Base-by-base conservation (phyloP, 2,113 vertebrate species). In the Vidua chalybeata region DNA sequence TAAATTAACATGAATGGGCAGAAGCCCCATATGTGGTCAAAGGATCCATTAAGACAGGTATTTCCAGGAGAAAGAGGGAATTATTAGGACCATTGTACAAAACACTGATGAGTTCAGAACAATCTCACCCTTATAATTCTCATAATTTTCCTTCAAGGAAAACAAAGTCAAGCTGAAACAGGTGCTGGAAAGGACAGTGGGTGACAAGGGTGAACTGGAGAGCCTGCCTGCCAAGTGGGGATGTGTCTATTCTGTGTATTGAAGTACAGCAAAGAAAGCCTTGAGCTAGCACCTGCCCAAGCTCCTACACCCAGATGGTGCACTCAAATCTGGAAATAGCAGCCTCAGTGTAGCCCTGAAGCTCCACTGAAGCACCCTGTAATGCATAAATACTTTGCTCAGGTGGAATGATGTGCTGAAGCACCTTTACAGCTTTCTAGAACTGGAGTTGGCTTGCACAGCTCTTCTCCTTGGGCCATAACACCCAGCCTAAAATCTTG, bases 1-100 rank as follows among this genome's bases (percentile, higher is more conserved):
- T 85, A 96, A 94, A 96, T 96, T 94, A 96, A 69, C 87, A 74
- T 69, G 84, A 96, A 96, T 84, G 89, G 93, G 94, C 85, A 95
- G 89, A 94, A 96, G 63, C 78, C 91, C 94, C 89, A 94, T 89
- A 66, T 96, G 94, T 73, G 71, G 55, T 91, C 2, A 0, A 16
- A 64, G 73, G 73, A 84, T 45, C 86, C 64, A 84, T 95, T 94
- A 94, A 79, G 83, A 58, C 72, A 88, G 83, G 87, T 86, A 94
- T 94, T 96, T 96, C 74, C 78, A 91, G 77, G 77, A 87, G 91
- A 94, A 91, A 95, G 49, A 82, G 74, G 45, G 49, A 94, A 84
- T 43, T 79, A 79, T 89, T 82, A 76, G 71, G 79, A 87, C 31
- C 49, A 79, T 91, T 93, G 89, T 85, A 62, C 58, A 69, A 96